phyloP scores from a whole-genome alignment of 1,140 invertebrate species.

The Hylaeus volcanicus region DNA sequence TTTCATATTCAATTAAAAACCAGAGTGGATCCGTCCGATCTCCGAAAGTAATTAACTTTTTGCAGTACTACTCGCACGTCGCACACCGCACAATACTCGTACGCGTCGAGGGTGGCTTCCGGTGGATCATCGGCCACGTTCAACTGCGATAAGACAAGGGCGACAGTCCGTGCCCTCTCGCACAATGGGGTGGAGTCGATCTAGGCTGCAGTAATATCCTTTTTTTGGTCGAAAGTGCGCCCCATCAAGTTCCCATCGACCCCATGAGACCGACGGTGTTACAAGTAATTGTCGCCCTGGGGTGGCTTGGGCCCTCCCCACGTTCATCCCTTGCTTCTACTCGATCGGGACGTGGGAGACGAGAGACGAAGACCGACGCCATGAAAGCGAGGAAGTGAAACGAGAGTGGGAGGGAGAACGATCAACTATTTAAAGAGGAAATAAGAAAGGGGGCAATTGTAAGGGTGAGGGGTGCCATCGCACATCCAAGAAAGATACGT shows the following conservation, averaged over 20 bases:
- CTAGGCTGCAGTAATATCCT: conserved; percentile 65
- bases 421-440: conserved; percentile 7
- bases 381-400: too few relatives aligned
- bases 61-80: too few relatives aligned
- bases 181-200: conserved; percentile 38
- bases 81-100: too few relatives aligned
- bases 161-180: conserved; percentile 32
- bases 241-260: conserved; percentile 71
- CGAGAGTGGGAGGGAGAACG: background rate
- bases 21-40: too few relatives aligned
- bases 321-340: conserved; percentile 26
- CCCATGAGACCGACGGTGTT: conserved; percentile 69
- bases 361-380: background rate
- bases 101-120: conserved; percentile 3
- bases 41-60: too few relatives aligned
- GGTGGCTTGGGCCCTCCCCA: conserved; percentile 48
- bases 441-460: background rate
- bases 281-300: conserved; percentile 74
- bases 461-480: background rate
- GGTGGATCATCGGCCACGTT: conserved; percentile 44
- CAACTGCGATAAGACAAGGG: conserved; percentile 48
- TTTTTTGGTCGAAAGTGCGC: conserved; percentile 65
- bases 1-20: too few relatives aligned
- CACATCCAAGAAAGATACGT: too few relatives aligned
- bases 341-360: conserved; percentile 23